Conservation (phyloP, 2,888 invertebrate species). For the Platycheirus rosarum region DNA sequence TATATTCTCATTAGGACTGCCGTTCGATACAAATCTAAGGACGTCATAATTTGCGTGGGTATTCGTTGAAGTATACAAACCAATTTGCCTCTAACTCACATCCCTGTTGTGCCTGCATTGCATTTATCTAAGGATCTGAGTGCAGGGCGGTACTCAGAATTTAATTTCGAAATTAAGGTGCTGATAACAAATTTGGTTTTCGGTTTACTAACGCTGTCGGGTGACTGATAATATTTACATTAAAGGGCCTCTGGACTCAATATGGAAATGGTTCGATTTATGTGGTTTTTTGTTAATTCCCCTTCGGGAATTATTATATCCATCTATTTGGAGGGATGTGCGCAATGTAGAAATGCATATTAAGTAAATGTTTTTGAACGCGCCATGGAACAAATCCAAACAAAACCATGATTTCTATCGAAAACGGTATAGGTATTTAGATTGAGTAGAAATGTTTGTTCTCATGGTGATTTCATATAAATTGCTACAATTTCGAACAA, state of each 20-base stretch:
- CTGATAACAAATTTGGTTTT: constrained; percentile 61
- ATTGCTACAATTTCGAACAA: too few relatives aligned
- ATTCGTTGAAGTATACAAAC: constrained; percentile 49
- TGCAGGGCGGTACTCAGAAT: constrained; percentile 37
- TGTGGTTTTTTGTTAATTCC: constrained; percentile 51
- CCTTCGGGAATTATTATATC: constrained; percentile 40
- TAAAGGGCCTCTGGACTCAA: constrained; percentile 21
- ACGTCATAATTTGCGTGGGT: constrained; percentile 21
- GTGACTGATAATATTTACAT: constrained; percentile 41
- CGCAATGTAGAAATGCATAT: background rate
- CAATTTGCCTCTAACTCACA: constrained; percentile 31
- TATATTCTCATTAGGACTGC: constrained; percentile 24
- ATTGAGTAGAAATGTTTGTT: too few relatives aligned
- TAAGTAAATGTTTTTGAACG: background rate
- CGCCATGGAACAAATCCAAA: too few relatives aligned
- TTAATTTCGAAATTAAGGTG: constrained; percentile 50
- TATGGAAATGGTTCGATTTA: constrained; percentile 43
- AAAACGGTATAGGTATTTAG: too few relatives aligned
- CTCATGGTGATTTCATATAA: too few relatives aligned
- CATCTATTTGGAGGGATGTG: constrained; percentile 23
- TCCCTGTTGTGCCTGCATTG: constrained; percentile 30
- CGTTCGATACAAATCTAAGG: background rate
- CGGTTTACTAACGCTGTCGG: constrained; percentile 30
- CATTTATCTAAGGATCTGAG: background rate
- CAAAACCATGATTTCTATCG: background rate